Evolutionary conservation across 2,888 invertebrate species (phyloP).

Genomic region (Charanyca ferruginea): DNA sequence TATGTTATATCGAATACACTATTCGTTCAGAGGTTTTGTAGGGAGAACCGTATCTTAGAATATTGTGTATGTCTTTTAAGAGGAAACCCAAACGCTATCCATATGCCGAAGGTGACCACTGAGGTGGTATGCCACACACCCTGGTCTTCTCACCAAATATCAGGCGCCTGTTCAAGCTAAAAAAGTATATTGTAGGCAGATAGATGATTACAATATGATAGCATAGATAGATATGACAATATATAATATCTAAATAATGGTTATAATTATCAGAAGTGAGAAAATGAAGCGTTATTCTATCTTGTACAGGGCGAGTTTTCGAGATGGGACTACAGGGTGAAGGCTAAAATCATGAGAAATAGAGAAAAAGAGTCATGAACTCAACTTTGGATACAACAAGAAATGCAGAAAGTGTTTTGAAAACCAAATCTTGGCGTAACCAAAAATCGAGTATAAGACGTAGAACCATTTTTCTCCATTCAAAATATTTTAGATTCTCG

Average conservation of each 20-base stretch:
- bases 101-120: too few relatives aligned
- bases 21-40: background rate
- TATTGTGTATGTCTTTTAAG: too few relatives aligned
- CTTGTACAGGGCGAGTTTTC: background rate
- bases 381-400: constrained; percentile 41
- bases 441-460: constrained; percentile 19
- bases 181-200: too few relatives aligned
- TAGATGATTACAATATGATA: background rate
- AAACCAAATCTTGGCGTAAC: constrained; percentile 37
- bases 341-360: constrained; percentile 29
- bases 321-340: background rate
- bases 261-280: too few relatives aligned
- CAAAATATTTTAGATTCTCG: constrained; percentile 11
- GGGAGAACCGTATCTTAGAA: too few relatives aligned
- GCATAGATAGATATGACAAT: background rate
- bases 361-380: constrained; percentile 12
- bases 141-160: too few relatives aligned
- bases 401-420: constrained; percentile 1
- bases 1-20: background rate
- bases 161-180: too few relatives aligned
- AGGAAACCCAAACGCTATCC: too few relatives aligned
- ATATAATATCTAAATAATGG: background rate
- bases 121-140: too few relatives aligned
- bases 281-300: background rate
- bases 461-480: constrained; percentile 20